phyloP scores from a whole-genome alignment of 2,113 vertebrate genomes.

The Halichoeres trimaculatus region DNA sequence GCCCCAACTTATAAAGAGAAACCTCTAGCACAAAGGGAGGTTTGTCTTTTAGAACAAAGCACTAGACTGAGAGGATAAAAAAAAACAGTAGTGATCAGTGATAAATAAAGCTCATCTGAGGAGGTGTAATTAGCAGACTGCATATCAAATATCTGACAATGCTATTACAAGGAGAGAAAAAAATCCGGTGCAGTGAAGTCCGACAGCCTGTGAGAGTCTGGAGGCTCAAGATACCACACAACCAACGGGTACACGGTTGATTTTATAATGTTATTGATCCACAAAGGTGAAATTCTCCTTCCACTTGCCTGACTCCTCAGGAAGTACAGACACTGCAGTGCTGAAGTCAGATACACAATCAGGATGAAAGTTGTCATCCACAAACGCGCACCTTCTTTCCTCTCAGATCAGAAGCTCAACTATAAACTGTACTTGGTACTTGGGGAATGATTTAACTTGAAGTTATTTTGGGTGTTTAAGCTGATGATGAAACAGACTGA shows the following conservation, averaged over 20 bases:
- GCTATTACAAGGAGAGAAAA: neutral
- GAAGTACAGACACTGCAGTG: slow-evolving; percentile 14
- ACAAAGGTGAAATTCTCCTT: slow-evolving; percentile 25
- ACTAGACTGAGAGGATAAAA: slow-evolving; percentile 10
- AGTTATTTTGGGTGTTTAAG: too few species aligned
- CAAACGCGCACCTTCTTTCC: neutral
- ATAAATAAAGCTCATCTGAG: slow-evolving; percentile 33
- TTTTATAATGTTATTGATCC: slow-evolving; percentile 19
- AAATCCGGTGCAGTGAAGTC: neutral
- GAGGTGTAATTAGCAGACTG: slow-evolving; percentile 26
- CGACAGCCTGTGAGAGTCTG: neutral
- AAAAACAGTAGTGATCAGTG: slow-evolving; percentile 35
- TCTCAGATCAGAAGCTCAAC: neutral
- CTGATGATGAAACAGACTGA: too few species aligned
- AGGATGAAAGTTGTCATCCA: neutral
- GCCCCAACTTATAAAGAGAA: slow-evolving; percentile 70
- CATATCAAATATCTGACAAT: neutral
- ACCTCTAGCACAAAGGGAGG: slow-evolving; percentile 35
- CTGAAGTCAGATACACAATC: neutral
- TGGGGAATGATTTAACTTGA: too few species aligned
- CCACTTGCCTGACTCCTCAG: neutral
- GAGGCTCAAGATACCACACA: slow-evolving; percentile 19
- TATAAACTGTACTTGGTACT: too few species aligned
- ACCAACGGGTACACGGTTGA: slow-evolving; percentile 7
- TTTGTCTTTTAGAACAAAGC: slow-evolving; percentile 46